A percentile compares a stretch with the other conserved stretches of the same genome.
Conservation (phyloP, 2,797 vertebrate species). For the Coendou prehensilis region DNA sequence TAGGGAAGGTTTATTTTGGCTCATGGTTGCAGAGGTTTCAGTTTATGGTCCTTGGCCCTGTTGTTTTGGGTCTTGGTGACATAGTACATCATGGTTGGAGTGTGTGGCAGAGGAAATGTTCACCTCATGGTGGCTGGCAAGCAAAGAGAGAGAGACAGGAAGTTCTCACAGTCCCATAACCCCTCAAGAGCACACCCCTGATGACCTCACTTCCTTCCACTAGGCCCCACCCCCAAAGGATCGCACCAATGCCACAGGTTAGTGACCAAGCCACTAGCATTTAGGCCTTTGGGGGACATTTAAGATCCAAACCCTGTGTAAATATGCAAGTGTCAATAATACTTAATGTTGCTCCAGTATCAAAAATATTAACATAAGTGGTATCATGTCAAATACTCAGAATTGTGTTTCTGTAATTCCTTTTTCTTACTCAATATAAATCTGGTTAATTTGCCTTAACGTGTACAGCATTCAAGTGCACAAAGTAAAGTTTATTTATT, state of each 20-base stretch:
- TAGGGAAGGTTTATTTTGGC: neutral
- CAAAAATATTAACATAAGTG: neutral
- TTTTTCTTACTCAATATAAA: neutral
- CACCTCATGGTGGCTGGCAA: neutral
- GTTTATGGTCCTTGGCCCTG: neutral
- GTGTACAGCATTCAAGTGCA: neutral
- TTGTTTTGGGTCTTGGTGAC: neutral
- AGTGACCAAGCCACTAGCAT: neutral
- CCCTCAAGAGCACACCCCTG: too few relatives aligned
- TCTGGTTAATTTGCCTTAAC: neutral
- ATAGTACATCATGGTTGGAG: too few relatives aligned
- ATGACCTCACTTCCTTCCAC: neutral
- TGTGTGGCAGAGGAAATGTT: neutral
- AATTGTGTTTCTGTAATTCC: neutral
- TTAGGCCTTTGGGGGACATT: neutral
- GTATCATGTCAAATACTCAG: neutral
- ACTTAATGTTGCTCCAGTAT: neutral
- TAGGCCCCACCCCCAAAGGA: neutral
- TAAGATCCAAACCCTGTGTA: neutral
- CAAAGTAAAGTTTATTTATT: neutral
- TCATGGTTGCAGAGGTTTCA: neutral
- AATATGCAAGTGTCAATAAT: neutral
- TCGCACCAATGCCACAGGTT: too few relatives aligned
- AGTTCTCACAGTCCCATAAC: neutral
- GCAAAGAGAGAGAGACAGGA: neutral